Evolutionary conservation across 2,113 vertebrate species (phyloP).

Genomic region (Varanus komodoensis): DNA sequence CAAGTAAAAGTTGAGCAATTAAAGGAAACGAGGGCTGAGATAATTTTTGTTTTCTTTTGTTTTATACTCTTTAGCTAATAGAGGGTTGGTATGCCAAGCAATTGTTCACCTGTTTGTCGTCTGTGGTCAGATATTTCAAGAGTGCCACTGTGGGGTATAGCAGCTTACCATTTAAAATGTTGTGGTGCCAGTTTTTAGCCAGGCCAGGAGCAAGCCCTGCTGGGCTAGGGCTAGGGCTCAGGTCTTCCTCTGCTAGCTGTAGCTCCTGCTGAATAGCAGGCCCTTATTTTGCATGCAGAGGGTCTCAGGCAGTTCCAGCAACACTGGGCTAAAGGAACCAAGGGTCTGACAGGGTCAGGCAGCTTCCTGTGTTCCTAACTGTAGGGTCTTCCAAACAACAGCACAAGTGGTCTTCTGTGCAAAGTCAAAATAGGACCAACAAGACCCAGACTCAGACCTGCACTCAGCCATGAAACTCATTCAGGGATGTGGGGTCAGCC

Average conservation of each 20-base stretch:
- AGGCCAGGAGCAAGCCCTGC: not conserved
- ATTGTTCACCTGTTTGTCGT: not conserved
- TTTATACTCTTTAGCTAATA: not conserved
- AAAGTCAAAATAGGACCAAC: not conserved
- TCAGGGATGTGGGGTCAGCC: too few relatives aligned
- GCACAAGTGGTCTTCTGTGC: not conserved
- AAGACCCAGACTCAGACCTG: not conserved
- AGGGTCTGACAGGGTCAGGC: too few relatives aligned
- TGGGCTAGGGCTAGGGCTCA: too few relatives aligned
- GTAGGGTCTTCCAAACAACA: not conserved
- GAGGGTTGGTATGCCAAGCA: not conserved
- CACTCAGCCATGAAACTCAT: not conserved
- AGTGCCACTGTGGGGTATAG: not conserved
- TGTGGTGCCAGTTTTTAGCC: not conserved
- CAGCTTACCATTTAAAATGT: not conserved
- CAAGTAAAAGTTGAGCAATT: conserved; percentile 20
- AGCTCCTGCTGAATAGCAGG: too few relatives aligned
- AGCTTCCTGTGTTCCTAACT: not conserved
- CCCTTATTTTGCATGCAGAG: too few relatives aligned
- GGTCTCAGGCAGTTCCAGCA: too few relatives aligned
- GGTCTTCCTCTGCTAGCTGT: too few relatives aligned
- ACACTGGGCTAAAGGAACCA: too few relatives aligned
- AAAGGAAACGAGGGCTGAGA: not conserved
- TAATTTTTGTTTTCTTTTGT: conserved; percentile 20
- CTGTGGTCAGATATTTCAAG: not conserved